Base-by-base conservation (phyloP, 2,113 vertebrate genomes). In the Callocephalon fimbriatum region DNA sequence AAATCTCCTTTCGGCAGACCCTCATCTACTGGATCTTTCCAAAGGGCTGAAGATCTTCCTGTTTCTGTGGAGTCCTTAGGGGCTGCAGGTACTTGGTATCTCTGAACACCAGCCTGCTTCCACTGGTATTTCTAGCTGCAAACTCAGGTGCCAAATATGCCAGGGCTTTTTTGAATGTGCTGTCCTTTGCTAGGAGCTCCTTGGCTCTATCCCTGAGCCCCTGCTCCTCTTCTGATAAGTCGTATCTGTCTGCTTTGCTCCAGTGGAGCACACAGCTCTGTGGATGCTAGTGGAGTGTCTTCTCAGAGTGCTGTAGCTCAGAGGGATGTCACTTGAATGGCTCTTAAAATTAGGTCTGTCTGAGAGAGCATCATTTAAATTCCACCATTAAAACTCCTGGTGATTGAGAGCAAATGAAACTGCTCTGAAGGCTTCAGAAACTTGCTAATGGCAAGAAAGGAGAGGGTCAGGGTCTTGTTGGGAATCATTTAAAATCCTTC, bases 351-450 rank as follows among this genome's bases (percentile, higher is more conserved):
- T 38, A 92, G 78, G 26, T 73, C 92, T 96, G 87, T 88, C 90
- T 75, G 74, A 72, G 90, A 75, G 67, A 91, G 71, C 62, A 79
- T 90, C 71, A 88, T 97, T 96, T 75, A 79, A 96, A 96, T 96
- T 95, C 90, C 87, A 70, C 90, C 53, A 44, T 79, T 95, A 68
- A 83, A 83, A 59, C 96, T 93, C 87, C 77, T 20, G 90, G 96
- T 94, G 93, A 95, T 80, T 93, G 85, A 94, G 95, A 96, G 79
- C 90, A 88, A 93, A 92, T 79, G 70, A 45, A 88, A 79, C 66
- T 76, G 87, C 93, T 85, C 67, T 23, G 92, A 92, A 94, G 76
- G 85, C 96, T 96, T 94, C 95, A 90, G 92, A 72, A 96, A 50
- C 48, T 80, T 73, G 40, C 85, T 92, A 94, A 96, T 90, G 85